phyloP scores from a whole-genome alignment of 2,888 invertebrate species.

The Nipponacmea schrenckii region DNA sequence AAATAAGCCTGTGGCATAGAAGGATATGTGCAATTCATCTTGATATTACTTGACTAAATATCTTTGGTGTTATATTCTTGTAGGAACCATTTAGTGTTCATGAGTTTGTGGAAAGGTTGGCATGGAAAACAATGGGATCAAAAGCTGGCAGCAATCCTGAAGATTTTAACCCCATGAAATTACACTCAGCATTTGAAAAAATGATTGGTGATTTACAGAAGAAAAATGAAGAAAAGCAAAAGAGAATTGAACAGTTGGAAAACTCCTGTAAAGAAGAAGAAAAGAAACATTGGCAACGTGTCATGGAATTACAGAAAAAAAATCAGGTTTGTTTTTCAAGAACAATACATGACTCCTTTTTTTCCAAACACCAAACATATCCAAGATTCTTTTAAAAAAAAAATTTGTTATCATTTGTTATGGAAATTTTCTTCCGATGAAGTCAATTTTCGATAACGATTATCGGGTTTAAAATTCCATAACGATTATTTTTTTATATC shows the following conservation, averaged over 20 bases:
- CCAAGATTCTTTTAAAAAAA: no score
- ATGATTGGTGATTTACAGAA: slow-evolving; percentile 75
- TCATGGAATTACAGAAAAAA: slow-evolving; percentile 79
- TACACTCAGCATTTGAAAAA: slow-evolving; percentile 92
- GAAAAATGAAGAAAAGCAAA: slow-evolving; percentile 56
- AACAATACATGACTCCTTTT: neutral
- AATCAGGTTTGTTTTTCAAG: slow-evolving; percentile 72
- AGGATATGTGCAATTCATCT: neutral
- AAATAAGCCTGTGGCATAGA: neutral
- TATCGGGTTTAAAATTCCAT: neutral
- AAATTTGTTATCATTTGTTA: no score
- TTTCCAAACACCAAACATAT: neutral
- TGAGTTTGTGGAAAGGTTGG: slow-evolving; percentile 96
- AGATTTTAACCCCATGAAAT: slow-evolving; percentile 83
- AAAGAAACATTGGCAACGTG: slow-evolving; percentile 81
- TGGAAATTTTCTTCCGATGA: neutral
- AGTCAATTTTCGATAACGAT: neutral
- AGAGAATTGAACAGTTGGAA: slow-evolving; percentile 73
- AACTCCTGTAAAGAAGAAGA: slow-evolving; percentile 86
- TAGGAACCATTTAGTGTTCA: slow-evolving; percentile 97
- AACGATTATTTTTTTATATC: slow-evolving; percentile 29
- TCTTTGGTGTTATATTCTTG: slow-evolving; percentile 23
- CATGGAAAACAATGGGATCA: slow-evolving; percentile 88
- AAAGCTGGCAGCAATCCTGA: slow-evolving; percentile 75
- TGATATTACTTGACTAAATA: neutral